phyloP scores from a whole-genome alignment of 2,797 vertebrate species.

The Triplophysa bombifrons region DNA sequence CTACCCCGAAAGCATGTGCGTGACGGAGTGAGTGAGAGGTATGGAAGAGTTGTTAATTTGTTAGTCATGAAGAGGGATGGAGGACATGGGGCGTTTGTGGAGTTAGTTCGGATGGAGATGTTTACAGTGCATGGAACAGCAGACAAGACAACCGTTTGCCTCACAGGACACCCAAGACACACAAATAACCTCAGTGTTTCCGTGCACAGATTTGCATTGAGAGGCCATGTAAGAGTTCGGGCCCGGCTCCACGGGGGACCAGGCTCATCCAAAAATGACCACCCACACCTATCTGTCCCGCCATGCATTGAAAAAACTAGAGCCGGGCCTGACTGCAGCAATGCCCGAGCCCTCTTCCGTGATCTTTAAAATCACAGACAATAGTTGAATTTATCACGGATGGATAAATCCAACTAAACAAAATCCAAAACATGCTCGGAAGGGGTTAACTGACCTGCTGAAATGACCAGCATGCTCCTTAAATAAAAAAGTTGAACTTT shows the following conservation, averaged over 20 bases:
- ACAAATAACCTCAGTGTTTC: constrained; percentile 30
- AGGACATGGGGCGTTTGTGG: constrained; percentile 58
- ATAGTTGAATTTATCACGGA: neutral
- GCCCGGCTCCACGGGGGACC: neutral
- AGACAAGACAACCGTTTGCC: constrained; percentile 39
- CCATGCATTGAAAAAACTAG: neutral
- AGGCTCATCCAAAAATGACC: neutral
- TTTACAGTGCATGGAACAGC: constrained; percentile 62
- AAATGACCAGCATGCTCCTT: neutral
- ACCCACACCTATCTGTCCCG: neutral
- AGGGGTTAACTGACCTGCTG: constrained; percentile 1
- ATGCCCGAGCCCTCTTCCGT: neutral
- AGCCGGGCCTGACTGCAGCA: neutral
- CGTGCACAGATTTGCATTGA: constrained; percentile 15
- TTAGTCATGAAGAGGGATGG: constrained; percentile 66
- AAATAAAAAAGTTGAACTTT: no score
- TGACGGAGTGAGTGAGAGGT: constrained; percentile 61
- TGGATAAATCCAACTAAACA: constrained; percentile 16
- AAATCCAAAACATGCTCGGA: constrained; percentile 11
- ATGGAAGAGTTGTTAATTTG: constrained; percentile 70
- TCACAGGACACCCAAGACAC: constrained; percentile 38
- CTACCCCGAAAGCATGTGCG: constrained; percentile 52
- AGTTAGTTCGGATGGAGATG: constrained; percentile 48
- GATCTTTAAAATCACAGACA: neutral
- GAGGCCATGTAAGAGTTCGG: neutral